phyloP scores from a whole-genome alignment of 2,113 vertebrate genomes.

The Halichoeres trimaculatus region DNA sequence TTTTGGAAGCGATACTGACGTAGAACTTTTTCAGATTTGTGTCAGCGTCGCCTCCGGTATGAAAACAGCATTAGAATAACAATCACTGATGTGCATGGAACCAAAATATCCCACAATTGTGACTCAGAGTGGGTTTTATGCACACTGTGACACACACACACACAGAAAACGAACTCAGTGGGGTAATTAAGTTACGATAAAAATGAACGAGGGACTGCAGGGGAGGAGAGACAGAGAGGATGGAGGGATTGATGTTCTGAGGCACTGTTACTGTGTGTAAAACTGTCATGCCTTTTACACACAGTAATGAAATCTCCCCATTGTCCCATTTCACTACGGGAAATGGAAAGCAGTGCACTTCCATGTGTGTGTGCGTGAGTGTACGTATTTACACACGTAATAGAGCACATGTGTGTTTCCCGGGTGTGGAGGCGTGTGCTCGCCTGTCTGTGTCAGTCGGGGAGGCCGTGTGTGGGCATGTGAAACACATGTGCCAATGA shows the following conservation, averaged over 20 bases:
- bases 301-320: constrained; percentile 64
- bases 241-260: constrained; percentile 62
- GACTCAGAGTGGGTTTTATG: neutral
- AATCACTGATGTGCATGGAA: neutral
- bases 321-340: constrained; percentile 36
- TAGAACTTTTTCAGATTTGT: neutral
- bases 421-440: neutral
- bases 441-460: constrained; percentile 9
- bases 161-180: constrained; percentile 25
- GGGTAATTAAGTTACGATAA: constrained; percentile 67
- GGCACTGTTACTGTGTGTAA: constrained; percentile 46
- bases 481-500: constrained; percentile 43
- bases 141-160: neutral
- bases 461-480: constrained; percentile 28
- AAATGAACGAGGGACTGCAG: constrained; percentile 52
- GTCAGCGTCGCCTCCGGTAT: too few relatives aligned
- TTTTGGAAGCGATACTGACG: too few relatives aligned
- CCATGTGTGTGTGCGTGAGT: constrained; percentile 8
- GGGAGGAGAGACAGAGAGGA: neutral
- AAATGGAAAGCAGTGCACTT: constrained; percentile 13
- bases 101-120: neutral
- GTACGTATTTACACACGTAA: constrained; percentile 6
- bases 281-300: constrained; percentile 61
- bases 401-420: constrained; percentile 10
- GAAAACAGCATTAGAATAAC: neutral